These are phyloP conservation scores for Ageneiosus marmoratus DNA, from an alignment of 2,113 vertebrate genomes.

Conservation along the genomic window DNA sequence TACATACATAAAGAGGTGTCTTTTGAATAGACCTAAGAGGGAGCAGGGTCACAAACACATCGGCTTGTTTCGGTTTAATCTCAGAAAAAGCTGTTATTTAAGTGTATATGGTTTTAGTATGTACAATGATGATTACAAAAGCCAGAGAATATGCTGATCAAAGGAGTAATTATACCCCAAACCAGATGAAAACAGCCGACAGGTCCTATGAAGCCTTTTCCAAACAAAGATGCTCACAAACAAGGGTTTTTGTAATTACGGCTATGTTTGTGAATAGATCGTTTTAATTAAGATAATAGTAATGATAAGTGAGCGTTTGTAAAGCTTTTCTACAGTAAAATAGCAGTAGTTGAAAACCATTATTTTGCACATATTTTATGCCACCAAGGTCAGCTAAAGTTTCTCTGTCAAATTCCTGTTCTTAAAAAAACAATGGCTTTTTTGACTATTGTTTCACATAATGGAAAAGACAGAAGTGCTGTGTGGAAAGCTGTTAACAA, in stretches of 20 bases:
- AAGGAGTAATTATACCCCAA: conserved; percentile 35
- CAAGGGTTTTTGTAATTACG: conserved; percentile 13
- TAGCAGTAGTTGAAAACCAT: neutral
- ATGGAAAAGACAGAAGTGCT: neutral
- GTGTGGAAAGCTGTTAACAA: conserved; percentile 23
- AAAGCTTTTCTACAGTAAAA: neutral
- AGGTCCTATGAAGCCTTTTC: conserved; percentile 30
- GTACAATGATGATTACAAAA: conserved; percentile 20
- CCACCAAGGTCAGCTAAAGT: neutral
- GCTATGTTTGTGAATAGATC: conserved; percentile 1
- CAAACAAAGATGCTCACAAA: conserved; percentile 27
- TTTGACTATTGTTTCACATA: neutral
- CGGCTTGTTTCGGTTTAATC: conserved; percentile 10
- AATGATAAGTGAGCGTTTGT: neutral
- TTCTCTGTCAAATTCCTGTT: conserved; percentile 12
- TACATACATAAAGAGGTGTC: conserved; percentile 42
- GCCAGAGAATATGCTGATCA: conserved; percentile 7
- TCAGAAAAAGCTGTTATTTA: conserved; percentile 38
- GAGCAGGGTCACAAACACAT: conserved; percentile 23
- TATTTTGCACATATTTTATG: neutral
- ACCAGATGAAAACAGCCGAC: conserved; percentile 24
- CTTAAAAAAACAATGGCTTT: conserved; percentile 6
- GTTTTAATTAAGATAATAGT: conserved; percentile 35
- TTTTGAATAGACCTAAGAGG: conserved; percentile 34
- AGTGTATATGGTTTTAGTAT: conserved; percentile 20